Evolutionary conservation across 2,888 invertebrate genomes (phyloP).

Genomic region (Hanleya hanleyi): DNA sequence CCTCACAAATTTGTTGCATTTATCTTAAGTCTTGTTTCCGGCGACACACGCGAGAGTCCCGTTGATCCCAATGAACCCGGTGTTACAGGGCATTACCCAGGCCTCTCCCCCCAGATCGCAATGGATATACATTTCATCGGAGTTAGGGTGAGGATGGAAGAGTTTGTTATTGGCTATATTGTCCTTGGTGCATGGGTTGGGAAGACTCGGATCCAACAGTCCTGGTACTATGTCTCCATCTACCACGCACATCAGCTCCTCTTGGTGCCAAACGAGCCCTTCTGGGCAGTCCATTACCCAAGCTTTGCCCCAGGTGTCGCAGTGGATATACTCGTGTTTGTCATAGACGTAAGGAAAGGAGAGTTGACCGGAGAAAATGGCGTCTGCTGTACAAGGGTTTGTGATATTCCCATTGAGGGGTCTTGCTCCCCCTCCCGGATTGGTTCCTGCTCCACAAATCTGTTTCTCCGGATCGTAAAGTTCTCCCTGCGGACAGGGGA

Average conservation of each 20-base stretch:
- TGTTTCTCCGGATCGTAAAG: background rate
- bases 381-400: slow-evolving; percentile 44
- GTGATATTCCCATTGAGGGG: too few species aligned
- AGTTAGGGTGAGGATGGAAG: slow-evolving; percentile 51
- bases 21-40: too few species aligned
- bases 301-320: slow-evolving; percentile 42
- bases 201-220: too few species aligned
- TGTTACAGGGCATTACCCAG: slow-evolving; percentile 46
- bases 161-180: slow-evolving; percentile 34
- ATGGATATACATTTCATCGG: slow-evolving; percentile 43
- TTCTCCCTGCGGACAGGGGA: slow-evolving; percentile 46
- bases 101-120: slow-evolving; percentile 45
- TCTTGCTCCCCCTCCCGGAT: too few species aligned
- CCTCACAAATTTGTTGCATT: too few species aligned
- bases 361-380: slow-evolving; percentile 31
- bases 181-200: slow-evolving; percentile 43
- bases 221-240: too few species aligned
- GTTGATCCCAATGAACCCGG: slow-evolving; percentile 31
- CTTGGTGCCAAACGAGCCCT: slow-evolving; percentile 28
- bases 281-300: slow-evolving; percentile 48
- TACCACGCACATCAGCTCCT: background rate
- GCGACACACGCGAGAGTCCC: background rate
- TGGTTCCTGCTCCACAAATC: background rate
- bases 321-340: slow-evolving; percentile 45
- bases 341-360: slow-evolving; percentile 52